Base-by-base conservation (phyloP, 35 echinoderm and acorn worm genomes). In the Apostichopus californicus region DNA sequence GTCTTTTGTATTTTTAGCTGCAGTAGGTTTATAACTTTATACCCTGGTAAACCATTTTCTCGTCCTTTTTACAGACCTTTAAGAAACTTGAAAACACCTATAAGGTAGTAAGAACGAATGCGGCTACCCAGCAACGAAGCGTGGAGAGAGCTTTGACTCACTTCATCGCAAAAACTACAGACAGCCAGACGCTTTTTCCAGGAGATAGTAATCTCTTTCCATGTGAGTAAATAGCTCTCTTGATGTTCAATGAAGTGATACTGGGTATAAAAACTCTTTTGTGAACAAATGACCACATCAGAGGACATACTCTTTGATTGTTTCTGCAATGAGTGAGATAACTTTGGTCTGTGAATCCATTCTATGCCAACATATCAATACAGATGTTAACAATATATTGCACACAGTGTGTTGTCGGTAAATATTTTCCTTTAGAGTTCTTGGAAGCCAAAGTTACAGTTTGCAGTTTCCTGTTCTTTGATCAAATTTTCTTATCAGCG, bases 191-290 rank as follows among this genome's bases (percentile, higher is more conserved):
- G 0, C 92, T 98, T 1, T 96, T 98, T 61, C 97, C 97, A 8
- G 97, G 95, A 22, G 97, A 98, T 60, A 96, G 95, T 21, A 96
- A 94, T 73, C 83, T 94, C n/a, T 98, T 98, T 87, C 97, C 97
- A 85, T 92, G 97, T 98, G 89, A 96, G 97, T 92, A 91, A 55
- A 77, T 17, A 17, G n/a, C 11, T 60, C 1, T 9, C 11, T 7
- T 60, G 11, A 60, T 60, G 3, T 60, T 60, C 58, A 60, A 60
- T 60, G 11, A 60, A 60, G 58, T 7, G 58, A 60, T 60, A 60
- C 58, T 60, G 6, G 58, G 6, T 12, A 60, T 60, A 0, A 60
- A 12, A 9, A 12, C 58, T 60, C 7, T 5, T 60, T 60, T 60
- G 4, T 7, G 6, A 60, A 60, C 58, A 0, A 60, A 34, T 34